Conservation (phyloP, 2,113 vertebrate species). For the Rattus rattus region DNA sequence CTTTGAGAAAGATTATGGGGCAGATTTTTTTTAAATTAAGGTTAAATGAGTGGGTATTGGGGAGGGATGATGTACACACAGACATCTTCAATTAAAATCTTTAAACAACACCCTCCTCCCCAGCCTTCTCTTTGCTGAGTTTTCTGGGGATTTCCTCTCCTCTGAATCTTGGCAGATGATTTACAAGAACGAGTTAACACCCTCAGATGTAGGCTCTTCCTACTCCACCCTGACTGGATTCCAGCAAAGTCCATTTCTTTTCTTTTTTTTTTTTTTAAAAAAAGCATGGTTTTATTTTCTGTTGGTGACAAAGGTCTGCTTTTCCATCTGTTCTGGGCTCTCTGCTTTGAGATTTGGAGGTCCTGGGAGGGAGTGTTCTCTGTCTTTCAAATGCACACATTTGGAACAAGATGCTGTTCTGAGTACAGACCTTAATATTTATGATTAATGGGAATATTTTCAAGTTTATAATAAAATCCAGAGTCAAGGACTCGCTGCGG, state of each 20-base stretch:
- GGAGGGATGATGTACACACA: not conserved
- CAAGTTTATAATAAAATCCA: constrained; percentile 56
- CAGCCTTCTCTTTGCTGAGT: not conserved
- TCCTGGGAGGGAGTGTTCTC: not conserved
- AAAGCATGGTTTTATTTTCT: not conserved
- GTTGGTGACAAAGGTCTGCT: constrained; percentile 24
- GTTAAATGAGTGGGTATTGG: not conserved
- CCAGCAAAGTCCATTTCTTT: constrained; percentile 62
- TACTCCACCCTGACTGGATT: constrained; percentile 76
- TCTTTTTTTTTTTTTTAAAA: not conserved
- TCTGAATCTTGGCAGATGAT: constrained; percentile 66
- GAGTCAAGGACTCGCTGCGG: not conserved
- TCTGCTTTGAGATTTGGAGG: constrained; percentile 21
- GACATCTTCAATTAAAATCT: constrained; percentile 10
- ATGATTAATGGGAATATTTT: constrained; percentile 44
- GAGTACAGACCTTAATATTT: not conserved
- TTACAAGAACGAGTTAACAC: constrained; percentile 71
- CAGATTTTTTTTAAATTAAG: not conserved
- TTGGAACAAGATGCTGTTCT: not conserved
- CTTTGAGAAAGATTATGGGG: constrained; percentile 24
- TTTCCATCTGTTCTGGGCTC: constrained; percentile 41
- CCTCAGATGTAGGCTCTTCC: constrained; percentile 61
- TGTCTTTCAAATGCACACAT: constrained; percentile 30
- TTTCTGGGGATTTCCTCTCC: constrained; percentile 78
- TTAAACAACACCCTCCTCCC: not conserved